Evolutionary conservation across 2,797 vertebrate genomes (phyloP).

Genomic region (Myotis vivesi): DNA sequence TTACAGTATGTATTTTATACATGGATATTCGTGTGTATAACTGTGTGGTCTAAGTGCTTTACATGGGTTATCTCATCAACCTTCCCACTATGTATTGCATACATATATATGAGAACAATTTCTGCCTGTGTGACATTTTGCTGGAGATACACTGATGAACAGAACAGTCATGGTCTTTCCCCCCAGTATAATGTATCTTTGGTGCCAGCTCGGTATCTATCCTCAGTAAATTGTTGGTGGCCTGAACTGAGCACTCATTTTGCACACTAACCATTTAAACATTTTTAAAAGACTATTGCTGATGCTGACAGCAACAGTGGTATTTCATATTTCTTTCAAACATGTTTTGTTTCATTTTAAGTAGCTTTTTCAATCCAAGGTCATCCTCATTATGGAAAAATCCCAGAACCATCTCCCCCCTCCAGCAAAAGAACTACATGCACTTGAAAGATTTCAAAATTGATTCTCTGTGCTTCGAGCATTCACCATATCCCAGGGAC

Average conservation of each 20-base stretch:
- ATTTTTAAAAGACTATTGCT: background rate
- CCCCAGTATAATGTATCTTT: background rate
- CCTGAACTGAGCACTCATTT: background rate
- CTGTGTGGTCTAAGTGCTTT: background rate
- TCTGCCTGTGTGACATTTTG: background rate
- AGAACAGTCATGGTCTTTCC: background rate
- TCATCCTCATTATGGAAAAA: constrained; percentile 72
- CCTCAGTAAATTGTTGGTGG: background rate
- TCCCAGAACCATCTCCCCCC: constrained; percentile 14
- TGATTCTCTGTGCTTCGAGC: constrained; percentile 69
- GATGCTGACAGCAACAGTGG: background rate
- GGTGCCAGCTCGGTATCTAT: background rate
- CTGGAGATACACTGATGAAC: background rate
- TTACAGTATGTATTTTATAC: background rate
- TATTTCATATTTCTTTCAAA: constrained; percentile 39
- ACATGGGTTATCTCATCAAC: background rate
- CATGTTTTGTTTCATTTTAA: constrained; percentile 43
- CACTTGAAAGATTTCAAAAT: constrained; percentile 76
- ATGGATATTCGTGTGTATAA: background rate
- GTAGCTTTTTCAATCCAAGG: constrained; percentile 47
- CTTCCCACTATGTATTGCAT: background rate
- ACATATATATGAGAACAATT: background rate
- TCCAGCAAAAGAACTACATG: constrained; percentile 53
- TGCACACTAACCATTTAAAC: constrained; percentile 25
- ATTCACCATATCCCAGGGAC: constrained; percentile 57